These are phyloP conservation scores for Barbus barbus DNA, from an alignment of 2,113 vertebrate species.

Conservation along the genomic window DNA sequence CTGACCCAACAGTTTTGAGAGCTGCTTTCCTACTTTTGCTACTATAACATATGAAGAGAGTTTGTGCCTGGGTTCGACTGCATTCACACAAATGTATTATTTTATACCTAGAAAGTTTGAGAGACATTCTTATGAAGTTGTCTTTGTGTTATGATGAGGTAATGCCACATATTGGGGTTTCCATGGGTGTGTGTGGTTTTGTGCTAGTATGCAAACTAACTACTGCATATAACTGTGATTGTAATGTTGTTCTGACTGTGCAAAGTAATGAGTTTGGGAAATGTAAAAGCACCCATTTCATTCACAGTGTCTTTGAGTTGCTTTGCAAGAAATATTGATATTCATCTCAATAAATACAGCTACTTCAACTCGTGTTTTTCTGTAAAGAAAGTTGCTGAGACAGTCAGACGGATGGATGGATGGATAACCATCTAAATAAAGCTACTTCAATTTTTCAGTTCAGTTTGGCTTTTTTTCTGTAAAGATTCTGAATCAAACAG, in stretches of 20 bases:
- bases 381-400: not conserved
- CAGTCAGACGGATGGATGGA: not conserved
- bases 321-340: slow-evolving; percentile 58
- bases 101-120: slow-evolving; percentile 43
- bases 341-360: slow-evolving; percentile 61
- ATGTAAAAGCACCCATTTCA: slow-evolving; percentile 46
- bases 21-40: not conserved
- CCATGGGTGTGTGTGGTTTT: slow-evolving; percentile 36
- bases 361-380: slow-evolving; percentile 25
- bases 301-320: slow-evolving; percentile 48
- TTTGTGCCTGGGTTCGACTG: slow-evolving; percentile 24
- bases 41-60: not conserved
- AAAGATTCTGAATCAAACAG: no score
- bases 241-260: slow-evolving; percentile 43
- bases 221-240: slow-evolving; percentile 19
- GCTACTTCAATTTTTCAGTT: no score
- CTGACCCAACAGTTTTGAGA: slow-evolving; percentile 20
- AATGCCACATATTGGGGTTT: slow-evolving; percentile 32
- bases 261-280: slow-evolving; percentile 36
- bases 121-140: slow-evolving; percentile 38
- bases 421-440: no score
- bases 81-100: slow-evolving; percentile 38
- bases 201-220: slow-evolving; percentile 46
- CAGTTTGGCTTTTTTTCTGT: no score
- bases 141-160: slow-evolving; percentile 48